Base-by-base conservation (phyloP, 2,113 vertebrate genomes). In the Microcebus lehilahytsara region DNA sequence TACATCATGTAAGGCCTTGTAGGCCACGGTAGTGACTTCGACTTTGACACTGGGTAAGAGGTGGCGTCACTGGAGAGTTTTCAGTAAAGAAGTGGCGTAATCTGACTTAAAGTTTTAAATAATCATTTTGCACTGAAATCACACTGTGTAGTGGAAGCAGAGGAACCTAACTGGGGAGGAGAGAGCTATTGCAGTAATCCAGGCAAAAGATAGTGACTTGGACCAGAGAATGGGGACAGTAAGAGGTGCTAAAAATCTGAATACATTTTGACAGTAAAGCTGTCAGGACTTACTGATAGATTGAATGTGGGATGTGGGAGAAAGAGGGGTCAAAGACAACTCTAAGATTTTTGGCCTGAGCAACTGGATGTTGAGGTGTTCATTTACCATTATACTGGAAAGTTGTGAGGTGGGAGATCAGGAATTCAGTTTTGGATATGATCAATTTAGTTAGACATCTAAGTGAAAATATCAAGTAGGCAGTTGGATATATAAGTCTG, bases 381-480 rank as follows among this genome's bases (percentile, higher is more conserved):
- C 74, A 64, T 64, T 95, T 92, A 84, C 49, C 53, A 13, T 71
- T 71, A 53, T 84, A 53, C 4, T 89, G 49, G 51, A 60, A 22
- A 25, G 10, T 72, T 74, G 1, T 83, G 60, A 71, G 27, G 23
- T 91, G 10, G 42, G 30, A 60, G 27, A 60, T n/a, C 2, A 17
- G 74, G 53, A 93, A 85, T 96, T 95, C 66, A 27, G 30, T 80
- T 75, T 85, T 11, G 32, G 14, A 94, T 93, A 16, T 66, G 27
- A 64, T 77, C 81, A 62, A 17, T 91, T 91, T 74, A 69, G 34
- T 77, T 89, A 91, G 66, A 56, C 85, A 85, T 90, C 27, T 71
- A 75, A 77, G 77, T 84, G 42, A 93, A 91, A 93, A 60, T 80
- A 79, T 46, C 42, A 91, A 64, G 69, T 88, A 79, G 49, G 12